Evolutionary conservation across 2,797 vertebrate genomes (phyloP), one percentile per base, ranked within the genome.

Genomic region (Helicolenus hilgendorfi): DNA sequence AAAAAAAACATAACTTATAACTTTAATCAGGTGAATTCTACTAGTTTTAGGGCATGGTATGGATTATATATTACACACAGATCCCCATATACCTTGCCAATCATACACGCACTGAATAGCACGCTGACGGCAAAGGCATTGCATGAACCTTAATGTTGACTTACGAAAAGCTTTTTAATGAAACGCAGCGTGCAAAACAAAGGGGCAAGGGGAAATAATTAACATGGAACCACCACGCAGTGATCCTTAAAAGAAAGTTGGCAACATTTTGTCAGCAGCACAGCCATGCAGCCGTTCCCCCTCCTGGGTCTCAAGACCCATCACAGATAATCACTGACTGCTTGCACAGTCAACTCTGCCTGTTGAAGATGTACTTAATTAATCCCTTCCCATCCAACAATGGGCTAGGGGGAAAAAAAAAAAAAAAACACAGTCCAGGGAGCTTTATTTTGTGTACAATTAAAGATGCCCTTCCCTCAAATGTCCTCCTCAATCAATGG

Each of bases 291-390:
- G 77, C 67, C 58, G 1, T 59, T 45, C 71, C 49, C 49, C 88
- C 87, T 79, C 91, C 74, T 56, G 88, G 77, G 72, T 84, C 79
- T 89, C 35, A 11, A 69, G 36, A 81, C 77, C 89, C 92, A 91
- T 92, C 93, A 89, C 84, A 84, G 94, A 95, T 96, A 96, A 95
- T 93, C 94, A 93, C 92, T 53, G 74, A 81, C 88, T 92, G 84
- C 83, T 81, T 82, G 49, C 89, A 86, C 87, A 91, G 81, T 88
- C 86, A 84, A 87, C 85, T 83, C 93, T 90, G 89, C 75, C 72
- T 77, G 80, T 79, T 90, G 84, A 71, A 94, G 90, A 95, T 94
- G 83, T 79, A 87, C 89, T 94, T 96, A 96, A 96, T 96, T 92
- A 96, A 96, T 94, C 93, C 92, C 85, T 83, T 89, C 87, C 84